Base-by-base conservation (phyloP, 2,888 invertebrate genomes). In the Macrophya annulata region DNA sequence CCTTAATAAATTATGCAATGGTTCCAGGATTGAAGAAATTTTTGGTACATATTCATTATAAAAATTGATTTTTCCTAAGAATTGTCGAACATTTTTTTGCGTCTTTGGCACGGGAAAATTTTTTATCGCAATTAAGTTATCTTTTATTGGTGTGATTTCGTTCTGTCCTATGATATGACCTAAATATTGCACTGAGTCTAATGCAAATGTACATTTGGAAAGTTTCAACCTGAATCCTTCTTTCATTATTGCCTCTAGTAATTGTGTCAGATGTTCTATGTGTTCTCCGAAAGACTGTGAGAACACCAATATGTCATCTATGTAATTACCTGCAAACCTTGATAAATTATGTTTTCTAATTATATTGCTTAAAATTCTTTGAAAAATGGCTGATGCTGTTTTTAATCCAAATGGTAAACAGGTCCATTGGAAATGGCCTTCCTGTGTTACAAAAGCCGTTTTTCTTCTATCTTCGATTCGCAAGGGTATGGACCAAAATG, bases 221-320 rank as follows among this genome's bases (percentile, higher is more conserved):
- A 86, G 83, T 83, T 88, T 89, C 59, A 88, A 37, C 85, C 86
- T 85, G 51, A 89, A 88, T 71, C 87, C 88, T 85, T 89, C 87
- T 86, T 86, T 65, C 25, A 51, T 40, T 76, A 90, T 86, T 76
- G 87, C 88, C 71, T 89, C 40, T 62, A 89, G 72, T 85, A 89
- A 71, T 85, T 51, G 31, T 59, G 85, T 74, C 71, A 89, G 10
- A 86, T 89, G 89, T 37, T 65, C 31, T 81, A 89, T 84, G 84
- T 89, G 87, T 74, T 89, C 88, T 74, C 86, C 85, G 62, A 86
- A 89, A 48, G 87, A 85, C 77, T 87, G 86, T 71, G 89, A 89
- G 85, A 88, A 88, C 6, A 89, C 84, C 68, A 88, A 37, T 21
- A 89, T 89, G 85, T 90, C 89, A 45, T 90, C 89, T 37, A 89